These are phyloP conservation scores for Drosophila nr. medialis DNA, from an alignment of 2,888 invertebrate species.

Conservation along the genomic window DNA sequence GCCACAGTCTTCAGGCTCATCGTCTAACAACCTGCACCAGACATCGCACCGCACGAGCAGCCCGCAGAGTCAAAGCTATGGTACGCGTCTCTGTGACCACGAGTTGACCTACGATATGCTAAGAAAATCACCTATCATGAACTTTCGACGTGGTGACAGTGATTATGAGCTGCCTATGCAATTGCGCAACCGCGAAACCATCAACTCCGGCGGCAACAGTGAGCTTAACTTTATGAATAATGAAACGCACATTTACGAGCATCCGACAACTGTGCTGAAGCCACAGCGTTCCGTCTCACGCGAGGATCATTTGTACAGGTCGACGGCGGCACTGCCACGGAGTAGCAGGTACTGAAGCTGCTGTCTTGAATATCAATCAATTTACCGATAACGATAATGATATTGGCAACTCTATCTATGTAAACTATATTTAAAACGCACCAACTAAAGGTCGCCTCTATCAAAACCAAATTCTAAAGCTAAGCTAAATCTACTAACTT, in stretches of 20 bases:
- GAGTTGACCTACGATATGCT: slow-evolving; percentile 84
- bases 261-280: slow-evolving; percentile 78
- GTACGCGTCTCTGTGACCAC: slow-evolving; percentile 84
- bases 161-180: slow-evolving; percentile 81
- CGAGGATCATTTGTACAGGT: slow-evolving; percentile 80
- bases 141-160: slow-evolving; percentile 81
- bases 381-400: slow-evolving; percentile 10
- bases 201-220: slow-evolving; percentile 83
- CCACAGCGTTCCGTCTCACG: slow-evolving; percentile 73
- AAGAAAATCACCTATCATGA: slow-evolving; percentile 83
- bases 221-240: slow-evolving; percentile 84
- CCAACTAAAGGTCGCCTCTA: slow-evolving; percentile 32
- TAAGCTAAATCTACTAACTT: slow-evolving; percentile 51
- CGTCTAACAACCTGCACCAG: slow-evolving; percentile 75
- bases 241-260: slow-evolving; percentile 82
- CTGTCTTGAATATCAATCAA: neutral
- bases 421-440: slow-evolving; percentile 34
- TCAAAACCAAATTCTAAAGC: slow-evolving; percentile 37
- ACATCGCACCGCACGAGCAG: slow-evolving; percentile 79
- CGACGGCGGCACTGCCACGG: slow-evolving; percentile 58
- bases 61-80: slow-evolving; percentile 83
- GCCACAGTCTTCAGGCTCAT: slow-evolving; percentile 82
- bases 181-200: slow-evolving; percentile 82
- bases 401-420: slow-evolving; percentile 14
- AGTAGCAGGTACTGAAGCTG: slow-evolving; percentile 83